Conservation (phyloP, 2,888 invertebrate species). For the Anagyrus pseudococci region DNA sequence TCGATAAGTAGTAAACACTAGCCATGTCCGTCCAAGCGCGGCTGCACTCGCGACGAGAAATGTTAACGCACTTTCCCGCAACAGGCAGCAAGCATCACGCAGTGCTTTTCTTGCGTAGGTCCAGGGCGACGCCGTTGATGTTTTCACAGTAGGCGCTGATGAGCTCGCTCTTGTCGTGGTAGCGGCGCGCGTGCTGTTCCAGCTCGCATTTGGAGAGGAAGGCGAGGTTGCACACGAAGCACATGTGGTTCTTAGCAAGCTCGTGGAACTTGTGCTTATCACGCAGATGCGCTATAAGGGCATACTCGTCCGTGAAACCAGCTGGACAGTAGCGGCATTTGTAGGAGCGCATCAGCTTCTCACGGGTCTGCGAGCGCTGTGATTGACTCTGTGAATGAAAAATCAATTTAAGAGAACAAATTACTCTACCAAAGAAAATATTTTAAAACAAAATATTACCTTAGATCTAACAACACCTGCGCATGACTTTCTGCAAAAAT, state of each 20-base stretch:
- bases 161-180: slow-evolving; percentile 32
- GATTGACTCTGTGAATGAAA: slow-evolving; percentile 33
- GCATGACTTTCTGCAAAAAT: slow-evolving; percentile 41
- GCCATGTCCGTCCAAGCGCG: too few species aligned
- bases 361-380: slow-evolving; percentile 30
- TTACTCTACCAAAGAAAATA: too few species aligned
- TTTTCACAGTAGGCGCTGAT: slow-evolving; percentile 32
- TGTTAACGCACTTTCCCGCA: too few species aligned
- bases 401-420: slow-evolving; percentile 2
- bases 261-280: slow-evolving; percentile 38
- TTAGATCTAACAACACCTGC: slow-evolving; percentile 41
- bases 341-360: slow-evolving; percentile 8
- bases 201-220: slow-evolving; percentile 37
- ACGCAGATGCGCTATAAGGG: slow-evolving; percentile 24
- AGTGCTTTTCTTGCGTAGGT: too few species aligned
- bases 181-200: slow-evolving; percentile 33
- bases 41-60: too few species aligned
- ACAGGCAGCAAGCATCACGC: too few species aligned
- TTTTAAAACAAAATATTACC: slow-evolving; percentile 28
- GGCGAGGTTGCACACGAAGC: slow-evolving; percentile 36
- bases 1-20: too few species aligned
- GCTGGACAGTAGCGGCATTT: slow-evolving; percentile 35
- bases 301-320: slow-evolving; percentile 27
- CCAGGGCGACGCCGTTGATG: too few species aligned
- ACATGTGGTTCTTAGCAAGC: slow-evolving; percentile 35